A percentile compares a stretch with the other conserved stretches of the same genome.
phyloP scores from a whole-genome alignment of 2,113 vertebrate species.

The Danio rerio region DNA sequence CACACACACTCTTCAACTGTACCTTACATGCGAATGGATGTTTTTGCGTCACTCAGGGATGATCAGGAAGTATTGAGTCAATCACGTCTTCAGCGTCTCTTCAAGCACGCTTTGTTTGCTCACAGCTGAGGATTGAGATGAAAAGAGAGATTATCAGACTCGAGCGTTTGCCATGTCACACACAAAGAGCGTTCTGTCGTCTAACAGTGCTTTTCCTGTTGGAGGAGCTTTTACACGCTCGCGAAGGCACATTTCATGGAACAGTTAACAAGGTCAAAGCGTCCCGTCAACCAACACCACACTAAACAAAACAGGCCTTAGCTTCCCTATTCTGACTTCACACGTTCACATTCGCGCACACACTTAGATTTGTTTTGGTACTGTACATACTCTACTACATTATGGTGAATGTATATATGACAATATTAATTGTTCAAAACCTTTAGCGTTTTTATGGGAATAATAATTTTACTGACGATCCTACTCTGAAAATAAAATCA shows the following conservation, averaged over 20 bases:
- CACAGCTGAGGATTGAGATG: conserved; percentile 27
- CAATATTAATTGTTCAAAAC: too few relatives aligned
- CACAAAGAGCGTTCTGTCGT: conserved; percentile 74
- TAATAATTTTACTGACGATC: too few relatives aligned
- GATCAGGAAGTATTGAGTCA: not conserved
- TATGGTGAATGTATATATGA: too few relatives aligned
- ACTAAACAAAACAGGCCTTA: conserved; percentile 60
- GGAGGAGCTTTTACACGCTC: conserved; percentile 60
- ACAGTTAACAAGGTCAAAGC: conserved; percentile 73
- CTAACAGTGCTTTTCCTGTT: conserved; percentile 70
- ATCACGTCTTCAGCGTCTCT: conserved; percentile 1
- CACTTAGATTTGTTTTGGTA: too few relatives aligned
- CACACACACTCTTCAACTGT: not conserved
- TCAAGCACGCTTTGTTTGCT: conserved; percentile 56
- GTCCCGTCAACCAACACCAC: conserved; percentile 67
- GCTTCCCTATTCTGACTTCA: conserved; percentile 61
- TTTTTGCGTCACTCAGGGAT: not conserved
- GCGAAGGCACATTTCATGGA: conserved; percentile 73
- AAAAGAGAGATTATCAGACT: conserved; percentile 58
- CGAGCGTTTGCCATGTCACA: conserved; percentile 46
- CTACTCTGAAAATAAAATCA: too few relatives aligned
- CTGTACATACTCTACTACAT: too few relatives aligned
- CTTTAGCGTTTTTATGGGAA: too few relatives aligned
- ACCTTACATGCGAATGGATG: not conserved
- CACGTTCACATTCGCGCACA: conserved; percentile 15